phyloP scores from a whole-genome alignment of 1,140 invertebrate genomes.

The Drosophila willistoni region DNA sequence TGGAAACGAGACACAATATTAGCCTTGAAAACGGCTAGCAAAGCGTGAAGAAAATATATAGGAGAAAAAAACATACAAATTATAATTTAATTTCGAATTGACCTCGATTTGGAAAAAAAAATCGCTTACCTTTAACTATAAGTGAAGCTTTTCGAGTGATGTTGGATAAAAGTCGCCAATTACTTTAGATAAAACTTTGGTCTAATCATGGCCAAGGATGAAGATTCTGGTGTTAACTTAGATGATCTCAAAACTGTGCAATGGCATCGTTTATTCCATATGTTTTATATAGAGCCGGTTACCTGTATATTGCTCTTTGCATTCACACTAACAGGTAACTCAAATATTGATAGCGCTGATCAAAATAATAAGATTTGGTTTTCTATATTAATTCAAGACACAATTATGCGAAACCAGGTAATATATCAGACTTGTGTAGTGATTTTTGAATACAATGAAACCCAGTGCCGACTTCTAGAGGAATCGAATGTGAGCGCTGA shows the following conservation, averaged over 20 bases:
- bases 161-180: background rate
- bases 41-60: too few species aligned
- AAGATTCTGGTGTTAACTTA: constrained; percentile 1
- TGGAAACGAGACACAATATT: too few species aligned
- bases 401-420: constrained; percentile 84
- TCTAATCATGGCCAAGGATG: constrained; percentile 57
- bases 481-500: constrained; percentile 83
- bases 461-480: constrained; percentile 84
- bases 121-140: background rate
- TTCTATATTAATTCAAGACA: constrained; percentile 71
- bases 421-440: constrained; percentile 84
- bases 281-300: constrained; percentile 79
- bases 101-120: too few species aligned
- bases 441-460: constrained; percentile 83
- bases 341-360: too few species aligned
- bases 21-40: too few species aligned
- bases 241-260: constrained; percentile 47
- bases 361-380: too few species aligned
- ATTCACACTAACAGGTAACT: constrained; percentile 67
- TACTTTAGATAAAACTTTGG: background rate
- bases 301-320: constrained; percentile 71
- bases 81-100: too few species aligned
- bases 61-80: too few species aligned
- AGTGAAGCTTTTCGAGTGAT: background rate
- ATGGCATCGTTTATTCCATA: constrained; percentile 70